Evolutionary conservation across 2,113 vertebrate species (phyloP), one percentile per base, ranked within the genome.

Genomic region (Pelodiscus sinensis): DNA sequence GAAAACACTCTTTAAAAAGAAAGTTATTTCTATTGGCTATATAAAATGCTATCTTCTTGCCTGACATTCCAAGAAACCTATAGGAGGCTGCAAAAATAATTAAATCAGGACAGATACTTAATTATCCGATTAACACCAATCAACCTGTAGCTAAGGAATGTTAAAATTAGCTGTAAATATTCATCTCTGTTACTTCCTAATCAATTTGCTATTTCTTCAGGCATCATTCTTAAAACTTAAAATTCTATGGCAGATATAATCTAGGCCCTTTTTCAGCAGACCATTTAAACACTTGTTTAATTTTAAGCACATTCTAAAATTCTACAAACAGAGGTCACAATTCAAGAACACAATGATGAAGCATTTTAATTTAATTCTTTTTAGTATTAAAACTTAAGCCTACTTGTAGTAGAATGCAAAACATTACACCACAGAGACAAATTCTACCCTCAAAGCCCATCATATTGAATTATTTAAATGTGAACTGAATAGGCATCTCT

Each of bases 71-170:
- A 81, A 0, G 62, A 91, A 77, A 58, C 57, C 80, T 90, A 24
- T 9, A 84, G 79, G n/a, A 94, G 35, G 79, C 55, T 86, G 27
- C 44, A 44, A 56, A 90, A 90, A 65, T 18, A 85, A 57, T 92
- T 94, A 89, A 90, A 84, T 73, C 31, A 31, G 6, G 71, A 81
- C 21, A 92, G 78, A 92, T 84, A 13, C 56, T 84, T 58, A 51
- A 58, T 80, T 15, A 85, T 75, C 81, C 92, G 87, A 90, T 71
- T 65, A 85, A 85, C 31, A 82, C 4, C 50, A 94, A 92, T 8
- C 60, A 89, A 56, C 8, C 82, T 52, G 78, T 2, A 87, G 79
- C 55, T 13, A 95, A 84, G 0, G 0, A 25, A 83, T 44, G 22
- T 6, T 83, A 7, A 89, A 83, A 62, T 84, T 65, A 89, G 86